A percentile compares a stretch with the other conserved stretches of the same genome.
These are phyloP conservation scores for Teinopalpus imperialis DNA, from an alignment of 2,888 invertebrate genomes.

Conservation along the genomic window DNA sequence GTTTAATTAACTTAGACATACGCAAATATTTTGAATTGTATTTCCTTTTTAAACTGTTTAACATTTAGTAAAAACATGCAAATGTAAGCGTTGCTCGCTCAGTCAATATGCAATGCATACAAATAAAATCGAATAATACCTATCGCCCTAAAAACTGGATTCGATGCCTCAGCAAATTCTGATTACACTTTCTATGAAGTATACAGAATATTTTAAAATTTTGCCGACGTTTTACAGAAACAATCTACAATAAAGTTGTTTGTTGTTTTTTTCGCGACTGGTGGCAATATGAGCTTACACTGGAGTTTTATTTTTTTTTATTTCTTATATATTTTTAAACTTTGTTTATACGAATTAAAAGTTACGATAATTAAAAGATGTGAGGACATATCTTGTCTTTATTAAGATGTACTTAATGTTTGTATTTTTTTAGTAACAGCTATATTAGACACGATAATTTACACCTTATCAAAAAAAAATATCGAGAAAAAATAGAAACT, in stretches of 20 bases:
- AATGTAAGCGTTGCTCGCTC: background rate
- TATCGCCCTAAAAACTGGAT: constrained; percentile 3
- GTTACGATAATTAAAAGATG: too few species aligned
- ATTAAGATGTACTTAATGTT: too few species aligned
- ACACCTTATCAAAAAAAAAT: too few species aligned
- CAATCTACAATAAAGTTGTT: constrained; percentile 9
- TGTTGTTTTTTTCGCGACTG: background rate
- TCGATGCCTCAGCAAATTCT: constrained; percentile 18
- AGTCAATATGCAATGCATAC: background rate
- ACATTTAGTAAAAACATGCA: background rate
- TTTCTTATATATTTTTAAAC: background rate
- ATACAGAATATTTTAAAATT: constrained; percentile 2
- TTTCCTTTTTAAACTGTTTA: background rate
- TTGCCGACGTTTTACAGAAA: constrained; percentile 9
- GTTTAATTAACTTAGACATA: too few species aligned
- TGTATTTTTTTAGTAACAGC: too few species aligned
- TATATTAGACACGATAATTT: too few species aligned
- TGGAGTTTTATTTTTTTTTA: background rate
- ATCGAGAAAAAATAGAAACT: too few species aligned
- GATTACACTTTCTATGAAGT: constrained; percentile 13
- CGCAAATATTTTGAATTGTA: too few species aligned
- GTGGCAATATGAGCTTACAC: too few species aligned
- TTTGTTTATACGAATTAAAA: constrained; percentile 2
- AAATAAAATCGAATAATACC: constrained; percentile 9
- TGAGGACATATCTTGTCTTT: too few species aligned